A percentile compares a stretch with the other conserved stretches of the same genome.
Conservation (phyloP, 2,113 vertebrate species). For the Hippocampus comes region DNA sequence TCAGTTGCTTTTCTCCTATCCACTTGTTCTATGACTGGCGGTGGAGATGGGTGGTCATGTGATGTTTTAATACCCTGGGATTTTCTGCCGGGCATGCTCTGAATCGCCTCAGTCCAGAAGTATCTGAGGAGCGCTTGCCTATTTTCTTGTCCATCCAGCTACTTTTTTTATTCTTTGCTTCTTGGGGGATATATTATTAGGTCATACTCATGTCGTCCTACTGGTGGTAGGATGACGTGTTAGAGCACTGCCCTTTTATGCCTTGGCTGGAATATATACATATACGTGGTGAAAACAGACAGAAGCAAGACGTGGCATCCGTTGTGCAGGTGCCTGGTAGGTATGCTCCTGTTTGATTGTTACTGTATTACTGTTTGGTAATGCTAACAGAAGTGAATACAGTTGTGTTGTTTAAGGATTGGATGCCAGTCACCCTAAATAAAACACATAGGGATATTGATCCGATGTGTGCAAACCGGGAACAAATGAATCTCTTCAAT, state of each 20-base stretch:
- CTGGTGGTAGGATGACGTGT: slow-evolving; percentile 1
- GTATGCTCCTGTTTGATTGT: slow-evolving; percentile 15
- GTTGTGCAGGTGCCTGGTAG: slow-evolving; percentile 54
- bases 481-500: not conserved
- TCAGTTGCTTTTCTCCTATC: slow-evolving; percentile 17
- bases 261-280: not conserved
- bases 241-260: not conserved
- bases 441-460: not conserved
- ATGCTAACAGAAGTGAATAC: not conserved
- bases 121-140: slow-evolving; percentile 44
- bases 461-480: not conserved
- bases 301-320: slow-evolving; percentile 21
- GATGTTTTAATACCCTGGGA: slow-evolving; percentile 65
- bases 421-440: not conserved
- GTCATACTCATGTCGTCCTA: not conserved
- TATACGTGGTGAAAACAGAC: not conserved
- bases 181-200: slow-evolving; percentile 19
- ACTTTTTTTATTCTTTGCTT: slow-evolving; percentile 3
- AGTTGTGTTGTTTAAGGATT: not conserved
- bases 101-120: slow-evolving; percentile 38
- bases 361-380: not conserved
- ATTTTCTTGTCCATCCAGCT: slow-evolving; percentile 53
- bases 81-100: slow-evolving; percentile 65
- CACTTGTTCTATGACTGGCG: slow-evolving; percentile 37
- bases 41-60: slow-evolving; percentile 57